phyloP scores from a whole-genome alignment of 2,113 vertebrate genomes.

The Chloebia gouldiae region DNA sequence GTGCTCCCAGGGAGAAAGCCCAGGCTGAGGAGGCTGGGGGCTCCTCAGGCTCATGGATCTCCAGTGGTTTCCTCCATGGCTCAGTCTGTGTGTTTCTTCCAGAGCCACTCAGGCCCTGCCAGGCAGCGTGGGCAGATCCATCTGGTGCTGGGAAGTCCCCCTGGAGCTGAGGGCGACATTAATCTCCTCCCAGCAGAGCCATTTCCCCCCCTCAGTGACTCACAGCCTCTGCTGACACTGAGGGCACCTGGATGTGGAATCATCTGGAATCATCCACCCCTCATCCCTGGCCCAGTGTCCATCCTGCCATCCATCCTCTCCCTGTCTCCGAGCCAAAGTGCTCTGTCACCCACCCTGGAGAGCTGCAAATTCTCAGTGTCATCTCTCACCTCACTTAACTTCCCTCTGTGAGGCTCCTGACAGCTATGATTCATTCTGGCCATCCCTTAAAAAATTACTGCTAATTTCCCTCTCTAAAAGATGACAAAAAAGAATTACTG shows the following conservation, averaged over 20 bases:
- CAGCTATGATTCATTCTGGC: neutral
- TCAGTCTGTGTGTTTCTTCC: neutral
- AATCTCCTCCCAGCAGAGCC: neutral
- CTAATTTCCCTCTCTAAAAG: neutral
- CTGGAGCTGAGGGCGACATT: neutral
- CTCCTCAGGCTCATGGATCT: neutral
- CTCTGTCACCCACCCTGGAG: neutral
- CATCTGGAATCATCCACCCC: neutral
- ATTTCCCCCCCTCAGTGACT: neutral
- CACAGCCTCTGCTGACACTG: neutral
- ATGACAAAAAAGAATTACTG: neutral
- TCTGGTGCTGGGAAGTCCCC: neutral
- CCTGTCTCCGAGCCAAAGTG: fast-evolving
- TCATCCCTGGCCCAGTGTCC: neutral
- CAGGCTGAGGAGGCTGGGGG: neutral
- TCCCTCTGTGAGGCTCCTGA: neutral
- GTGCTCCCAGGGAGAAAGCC: neutral
- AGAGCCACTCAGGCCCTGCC: neutral
- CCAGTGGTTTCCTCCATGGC: neutral
- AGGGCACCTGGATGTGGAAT: neutral
- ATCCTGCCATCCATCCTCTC: neutral
- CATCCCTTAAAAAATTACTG: neutral
- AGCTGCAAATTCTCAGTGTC: neutral
- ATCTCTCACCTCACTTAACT: neutral
- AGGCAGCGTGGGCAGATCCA: neutral